Conservation (phyloP, 1,140 invertebrate genomes). For the Sitobion miscanthi region DNA sequence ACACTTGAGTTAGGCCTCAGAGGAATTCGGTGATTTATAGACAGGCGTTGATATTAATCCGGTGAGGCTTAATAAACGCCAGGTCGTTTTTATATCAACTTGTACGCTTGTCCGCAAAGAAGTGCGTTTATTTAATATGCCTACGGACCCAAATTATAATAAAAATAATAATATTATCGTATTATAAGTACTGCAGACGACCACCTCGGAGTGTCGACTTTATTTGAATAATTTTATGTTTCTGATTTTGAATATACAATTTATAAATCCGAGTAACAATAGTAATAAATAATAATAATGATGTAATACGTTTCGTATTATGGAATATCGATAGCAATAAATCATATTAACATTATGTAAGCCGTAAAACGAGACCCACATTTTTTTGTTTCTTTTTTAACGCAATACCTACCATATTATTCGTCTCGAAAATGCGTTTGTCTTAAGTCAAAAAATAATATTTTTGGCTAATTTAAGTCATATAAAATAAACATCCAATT, state of each 20-base stretch:
- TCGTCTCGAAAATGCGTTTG: too few relatives aligned
- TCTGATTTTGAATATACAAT: not conserved
- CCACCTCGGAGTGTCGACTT: not conserved
- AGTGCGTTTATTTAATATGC: not conserved
- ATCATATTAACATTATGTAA: too few relatives aligned
- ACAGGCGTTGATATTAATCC: not conserved
- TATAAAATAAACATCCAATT: too few relatives aligned
- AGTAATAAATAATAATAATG: too few relatives aligned
- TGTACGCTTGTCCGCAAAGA: not conserved
- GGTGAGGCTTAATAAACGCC: not conserved
- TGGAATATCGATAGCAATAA: too few relatives aligned
- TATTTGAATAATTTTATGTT: not conserved
- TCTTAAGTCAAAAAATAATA: too few relatives aligned
- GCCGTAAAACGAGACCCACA: too few relatives aligned
- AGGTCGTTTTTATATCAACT: not conserved
- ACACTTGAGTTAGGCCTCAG: not conserved
- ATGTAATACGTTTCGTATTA: too few relatives aligned
- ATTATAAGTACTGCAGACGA: not conserved
- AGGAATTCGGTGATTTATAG: not conserved
- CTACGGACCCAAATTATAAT: not conserved
- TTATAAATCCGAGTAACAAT: not conserved
- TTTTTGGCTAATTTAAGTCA: too few relatives aligned
- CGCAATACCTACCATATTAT: too few relatives aligned
- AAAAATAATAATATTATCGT: not conserved
- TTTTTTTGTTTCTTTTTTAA: too few relatives aligned